Conservation (phyloP, 2,797 vertebrate genomes). For the Pseudocheirus occidentalis region DNA sequence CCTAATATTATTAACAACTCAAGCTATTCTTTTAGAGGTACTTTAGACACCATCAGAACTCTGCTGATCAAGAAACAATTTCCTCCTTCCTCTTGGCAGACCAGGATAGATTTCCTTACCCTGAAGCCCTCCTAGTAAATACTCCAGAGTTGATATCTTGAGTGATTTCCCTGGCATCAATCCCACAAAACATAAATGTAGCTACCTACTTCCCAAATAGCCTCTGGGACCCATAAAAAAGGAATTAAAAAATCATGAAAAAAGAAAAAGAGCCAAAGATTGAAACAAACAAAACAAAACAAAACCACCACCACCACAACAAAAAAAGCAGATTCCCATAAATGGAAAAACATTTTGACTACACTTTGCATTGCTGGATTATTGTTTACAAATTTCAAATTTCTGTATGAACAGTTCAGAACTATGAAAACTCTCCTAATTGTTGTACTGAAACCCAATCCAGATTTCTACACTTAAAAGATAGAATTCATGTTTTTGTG, state of each 20-base stretch:
- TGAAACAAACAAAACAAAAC: background rate
- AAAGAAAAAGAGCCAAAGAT: background rate
- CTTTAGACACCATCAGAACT: background rate
- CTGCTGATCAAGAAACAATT: background rate
- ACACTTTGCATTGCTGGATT: background rate
- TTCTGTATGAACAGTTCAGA: background rate
- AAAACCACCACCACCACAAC: background rate
- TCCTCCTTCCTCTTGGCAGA: background rate
- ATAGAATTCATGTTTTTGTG: background rate
- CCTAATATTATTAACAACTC: background rate
- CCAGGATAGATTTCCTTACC: background rate
- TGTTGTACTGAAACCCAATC: background rate
- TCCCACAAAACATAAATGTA: background rate
- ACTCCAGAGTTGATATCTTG: background rate
- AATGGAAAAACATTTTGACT: constrained; percentile 41
- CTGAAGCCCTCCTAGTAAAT: background rate
- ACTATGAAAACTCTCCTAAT: background rate
- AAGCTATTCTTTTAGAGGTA: background rate
- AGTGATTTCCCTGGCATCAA: background rate
- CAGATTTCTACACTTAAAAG: background rate
- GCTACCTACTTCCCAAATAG: background rate
- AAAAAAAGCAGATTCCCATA: constrained; percentile 19
- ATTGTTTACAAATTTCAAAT: constrained; percentile 1
- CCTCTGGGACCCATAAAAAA: background rate
- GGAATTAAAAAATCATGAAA: background rate